These are phyloP conservation scores for Pheosia gnoma DNA, from an alignment of 2,888 invertebrate genomes.

Conservation along the genomic window DNA sequence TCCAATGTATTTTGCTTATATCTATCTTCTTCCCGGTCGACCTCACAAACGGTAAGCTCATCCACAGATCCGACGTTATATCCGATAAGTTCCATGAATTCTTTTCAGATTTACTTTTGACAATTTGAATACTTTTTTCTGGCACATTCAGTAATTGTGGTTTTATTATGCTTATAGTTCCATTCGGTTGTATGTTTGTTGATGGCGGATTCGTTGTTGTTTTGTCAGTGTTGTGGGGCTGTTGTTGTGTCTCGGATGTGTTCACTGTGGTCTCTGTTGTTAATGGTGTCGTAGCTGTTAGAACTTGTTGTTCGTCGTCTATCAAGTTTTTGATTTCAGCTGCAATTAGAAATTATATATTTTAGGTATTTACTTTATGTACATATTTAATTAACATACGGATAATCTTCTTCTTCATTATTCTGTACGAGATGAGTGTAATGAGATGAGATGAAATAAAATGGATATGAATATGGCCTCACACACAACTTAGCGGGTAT, in stretches of 20 bases:
- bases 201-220: constrained; percentile 1
- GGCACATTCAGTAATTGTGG: constrained; percentile 7
- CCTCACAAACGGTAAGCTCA: constrained; percentile 66
- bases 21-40: constrained; percentile 77
- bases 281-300: neutral
- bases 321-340: neutral
- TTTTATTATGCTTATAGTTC: neutral
- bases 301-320: neutral
- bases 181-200: neutral
- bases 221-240: neutral
- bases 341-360: neutral
- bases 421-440: no score
- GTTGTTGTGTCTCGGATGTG: neutral
- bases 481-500: no score
- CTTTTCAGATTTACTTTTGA: constrained; percentile 41
- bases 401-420: no score
- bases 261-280: neutral
- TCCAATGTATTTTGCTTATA: constrained; percentile 86
- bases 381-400: no score
- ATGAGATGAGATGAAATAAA: no score
- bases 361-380: no score
- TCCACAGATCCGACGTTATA: constrained; percentile 67
- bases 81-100: constrained; percentile 71
- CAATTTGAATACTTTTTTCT: constrained; percentile 14
- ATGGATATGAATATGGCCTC: no score